These are phyloP conservation scores for Andrena dorsata DNA, from an alignment of 2,888 invertebrate species.

Conservation along the genomic window DNA sequence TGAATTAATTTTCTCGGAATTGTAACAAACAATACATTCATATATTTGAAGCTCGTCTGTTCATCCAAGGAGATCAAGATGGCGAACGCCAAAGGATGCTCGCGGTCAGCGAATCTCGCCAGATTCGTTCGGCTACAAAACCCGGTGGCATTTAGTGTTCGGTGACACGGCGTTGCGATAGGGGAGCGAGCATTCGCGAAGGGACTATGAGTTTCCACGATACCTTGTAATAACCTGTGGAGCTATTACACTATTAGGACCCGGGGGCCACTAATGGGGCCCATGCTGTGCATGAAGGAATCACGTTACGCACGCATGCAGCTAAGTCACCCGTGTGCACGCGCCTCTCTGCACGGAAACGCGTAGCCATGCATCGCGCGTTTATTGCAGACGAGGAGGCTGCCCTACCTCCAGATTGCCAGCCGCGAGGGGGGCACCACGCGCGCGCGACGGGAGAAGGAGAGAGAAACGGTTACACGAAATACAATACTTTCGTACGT, in stretches of 20 bases:
- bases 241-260: conserved; percentile 73
- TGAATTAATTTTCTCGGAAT: not conserved
- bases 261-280: conserved; percentile 67
- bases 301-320: conserved; percentile 67
- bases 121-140: conserved; percentile 2
- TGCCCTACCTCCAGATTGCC: not conserved
- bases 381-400: conserved; percentile 29
- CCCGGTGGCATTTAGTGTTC: no score
- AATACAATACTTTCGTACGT: conserved; percentile 58
- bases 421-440: not conserved
- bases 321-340: conserved; percentile 44
- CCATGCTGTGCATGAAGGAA: conserved; percentile 70
- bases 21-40: not conserved
- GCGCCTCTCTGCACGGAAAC: conserved; percentile 47
- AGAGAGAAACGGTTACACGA: conserved; percentile 49
- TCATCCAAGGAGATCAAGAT: no score
- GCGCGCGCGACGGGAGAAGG: not conserved
- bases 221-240: conserved; percentile 65
- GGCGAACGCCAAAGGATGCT: not conserved
- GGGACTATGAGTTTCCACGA: conserved; percentile 59
- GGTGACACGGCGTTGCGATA: no score
- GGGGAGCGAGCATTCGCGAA: conserved; percentile 13
- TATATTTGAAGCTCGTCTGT: no score
- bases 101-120: conserved; percentile 1
- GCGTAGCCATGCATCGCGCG: conserved; percentile 33